Conservation (phyloP, 2,797 vertebrate genomes). For the Urophycis tenuis region DNA sequence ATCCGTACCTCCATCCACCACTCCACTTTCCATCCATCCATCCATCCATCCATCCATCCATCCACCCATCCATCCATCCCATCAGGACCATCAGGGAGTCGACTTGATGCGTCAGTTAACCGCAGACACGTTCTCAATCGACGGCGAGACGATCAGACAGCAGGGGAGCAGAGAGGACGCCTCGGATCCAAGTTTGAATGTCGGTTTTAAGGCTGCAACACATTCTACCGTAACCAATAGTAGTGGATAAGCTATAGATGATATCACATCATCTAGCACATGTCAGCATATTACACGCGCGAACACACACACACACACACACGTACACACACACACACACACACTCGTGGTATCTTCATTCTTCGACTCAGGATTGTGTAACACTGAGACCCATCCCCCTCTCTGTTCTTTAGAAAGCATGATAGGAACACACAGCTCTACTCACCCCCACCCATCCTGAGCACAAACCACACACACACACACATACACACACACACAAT, state of each 20-base stretch:
- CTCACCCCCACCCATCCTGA: constrained; percentile 53
- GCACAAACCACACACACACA: constrained; percentile 35
- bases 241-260: background rate
- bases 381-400: constrained; percentile 43
- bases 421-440: constrained; percentile 38
- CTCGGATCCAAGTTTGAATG: background rate
- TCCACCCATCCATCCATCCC: background rate
- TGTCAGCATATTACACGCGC: background rate
- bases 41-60: background rate
- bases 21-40: background rate
- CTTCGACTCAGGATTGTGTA: background rate
- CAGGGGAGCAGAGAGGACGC: background rate
- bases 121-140: background rate
- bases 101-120: background rate
- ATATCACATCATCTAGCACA: background rate
- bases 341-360: background rate
- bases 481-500: constrained; percentile 21
- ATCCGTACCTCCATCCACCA: background rate
- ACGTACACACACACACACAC: too few relatives aligned
- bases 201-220: background rate
- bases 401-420: constrained; percentile 35
- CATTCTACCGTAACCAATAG: background rate
- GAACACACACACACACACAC: too few relatives aligned
- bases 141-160: background rate
- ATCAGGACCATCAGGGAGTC: background rate